A percentile compares a stretch with the other conserved stretches of the same genome.
phyloP scores from a whole-genome alignment of 2,888 invertebrate species.

The Synanthedon formicaeformis region DNA sequence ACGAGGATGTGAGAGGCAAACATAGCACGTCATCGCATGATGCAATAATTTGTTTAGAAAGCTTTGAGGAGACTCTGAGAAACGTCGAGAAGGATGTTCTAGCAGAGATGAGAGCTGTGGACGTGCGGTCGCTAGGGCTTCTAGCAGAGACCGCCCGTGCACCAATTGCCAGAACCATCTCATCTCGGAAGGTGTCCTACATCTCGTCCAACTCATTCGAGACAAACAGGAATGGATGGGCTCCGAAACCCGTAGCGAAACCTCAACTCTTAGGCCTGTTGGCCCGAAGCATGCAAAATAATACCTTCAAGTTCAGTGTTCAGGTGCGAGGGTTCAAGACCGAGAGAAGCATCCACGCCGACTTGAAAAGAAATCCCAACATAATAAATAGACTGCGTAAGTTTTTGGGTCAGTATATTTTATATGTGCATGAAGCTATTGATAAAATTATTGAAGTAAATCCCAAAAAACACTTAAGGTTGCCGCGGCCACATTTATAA shows the following conservation, averaged over 20 bases:
- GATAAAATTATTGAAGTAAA: too few species aligned
- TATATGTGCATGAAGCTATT: too few species aligned
- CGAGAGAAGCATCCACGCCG: conserved; percentile 77
- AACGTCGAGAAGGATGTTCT: conserved; percentile 59
- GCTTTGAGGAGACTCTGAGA: conserved; percentile 44
- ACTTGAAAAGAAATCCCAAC: conserved; percentile 78
- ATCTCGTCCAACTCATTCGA: conserved; percentile 50
- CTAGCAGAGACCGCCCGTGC: conserved; percentile 20
- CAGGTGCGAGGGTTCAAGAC: conserved; percentile 85
- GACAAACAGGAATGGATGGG: conserved; percentile 56
- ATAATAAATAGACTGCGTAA: conserved; percentile 76
- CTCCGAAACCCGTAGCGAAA: conserved; percentile 19
- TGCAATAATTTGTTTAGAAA: conserved; percentile 48
- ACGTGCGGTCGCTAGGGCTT: conserved; percentile 31
- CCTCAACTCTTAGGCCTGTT: conserved; percentile 41
- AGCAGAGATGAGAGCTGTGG: conserved; percentile 43
- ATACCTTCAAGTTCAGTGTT: conserved; percentile 38
- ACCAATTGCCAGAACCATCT: conserved; percentile 21
- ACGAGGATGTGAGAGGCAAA: conserved; percentile 44
- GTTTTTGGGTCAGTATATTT: conserved; percentile 45
- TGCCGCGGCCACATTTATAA: too few species aligned
- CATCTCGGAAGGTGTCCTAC: conserved; percentile 42
- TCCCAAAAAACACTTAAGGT: too few species aligned
- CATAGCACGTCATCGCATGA: conserved; percentile 31
- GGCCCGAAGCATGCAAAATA: conserved; percentile 20